phyloP scores from a whole-genome alignment of 2,888 invertebrate species.

The Nemapogon koenigi region DNA sequence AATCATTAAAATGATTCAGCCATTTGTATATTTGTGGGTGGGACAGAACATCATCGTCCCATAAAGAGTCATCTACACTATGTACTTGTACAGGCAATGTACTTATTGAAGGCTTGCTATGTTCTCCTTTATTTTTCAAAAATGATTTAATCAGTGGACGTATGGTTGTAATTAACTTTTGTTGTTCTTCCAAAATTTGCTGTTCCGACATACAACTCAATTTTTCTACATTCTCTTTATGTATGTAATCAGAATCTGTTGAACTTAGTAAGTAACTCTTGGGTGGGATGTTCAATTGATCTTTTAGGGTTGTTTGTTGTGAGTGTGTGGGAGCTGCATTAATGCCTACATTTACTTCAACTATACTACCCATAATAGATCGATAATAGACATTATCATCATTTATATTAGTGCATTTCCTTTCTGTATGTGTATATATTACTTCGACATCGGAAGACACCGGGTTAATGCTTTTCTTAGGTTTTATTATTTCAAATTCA shows the following conservation, averaged over 20 bases:
- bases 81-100: conserved; percentile 20
- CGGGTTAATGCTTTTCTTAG: conserved; percentile 34
- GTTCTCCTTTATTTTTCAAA: conserved; percentile 50
- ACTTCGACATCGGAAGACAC: conserved; percentile 11
- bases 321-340: conserved; percentile 23
- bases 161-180: conserved; percentile 67
- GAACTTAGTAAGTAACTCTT: conserved; percentile 56
- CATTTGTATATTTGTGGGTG: conserved; percentile 72
- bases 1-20: conserved; percentile 85
- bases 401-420: too few species aligned
- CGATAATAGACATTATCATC: conserved; percentile 41
- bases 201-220: conserved; percentile 72
- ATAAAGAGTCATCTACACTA: conserved; percentile 29
- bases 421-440: too few species aligned
- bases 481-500: conserved; percentile 38
- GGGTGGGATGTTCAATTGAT: conserved; percentile 31
- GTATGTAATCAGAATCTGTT: conserved; percentile 66
- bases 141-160: conserved; percentile 74
- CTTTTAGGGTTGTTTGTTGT: too few species aligned
- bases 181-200: conserved; percentile 78
- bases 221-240: conserved; percentile 73
- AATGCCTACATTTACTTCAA: conserved; percentile 38
- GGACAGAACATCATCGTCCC: conserved; percentile 65
- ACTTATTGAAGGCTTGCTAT: conserved; percentile 24
- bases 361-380: conserved; percentile 29